Percentiles rank a stretch among this genome's conserved stretches.
Evolutionary conservation across 2,888 invertebrate species (phyloP).

Genomic region (Agrotis puta): DNA sequence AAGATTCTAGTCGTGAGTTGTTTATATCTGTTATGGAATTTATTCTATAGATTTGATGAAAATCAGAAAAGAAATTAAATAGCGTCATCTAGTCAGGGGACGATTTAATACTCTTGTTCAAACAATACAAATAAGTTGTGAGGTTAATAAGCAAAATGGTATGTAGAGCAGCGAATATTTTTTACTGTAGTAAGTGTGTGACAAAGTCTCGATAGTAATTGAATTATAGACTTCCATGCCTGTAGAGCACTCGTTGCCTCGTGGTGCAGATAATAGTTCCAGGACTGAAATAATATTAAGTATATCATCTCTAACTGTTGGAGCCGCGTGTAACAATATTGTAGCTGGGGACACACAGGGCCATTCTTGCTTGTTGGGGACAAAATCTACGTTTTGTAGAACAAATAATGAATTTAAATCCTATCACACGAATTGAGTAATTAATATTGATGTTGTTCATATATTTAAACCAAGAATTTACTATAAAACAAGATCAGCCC

Average conservation of each 20-base stretch:
- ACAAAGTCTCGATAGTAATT: constrained; percentile 54
- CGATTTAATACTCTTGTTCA: no score
- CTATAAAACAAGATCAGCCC: constrained; percentile 36
- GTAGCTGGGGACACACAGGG: constrained; percentile 54
- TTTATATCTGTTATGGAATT: neutral
- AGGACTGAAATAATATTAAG: constrained; percentile 74
- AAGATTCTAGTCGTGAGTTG: constrained; percentile 6
- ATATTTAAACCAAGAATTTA: constrained; percentile 33
- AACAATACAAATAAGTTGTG: no score
- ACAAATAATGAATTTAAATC: constrained; percentile 36
- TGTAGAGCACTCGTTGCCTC: constrained; percentile 66
- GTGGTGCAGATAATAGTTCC: constrained; percentile 70
- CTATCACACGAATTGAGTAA: constrained; percentile 29
- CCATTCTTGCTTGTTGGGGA: constrained; percentile 30
- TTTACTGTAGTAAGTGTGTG: constrained; percentile 4
- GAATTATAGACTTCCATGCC: constrained; percentile 55
- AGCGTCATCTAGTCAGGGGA: constrained; percentile 4
- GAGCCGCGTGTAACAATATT: constrained; percentile 70
- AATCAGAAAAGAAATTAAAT: constrained; percentile 1
- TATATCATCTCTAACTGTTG: constrained; percentile 68
- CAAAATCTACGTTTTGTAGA: constrained; percentile 35
- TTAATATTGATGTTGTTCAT: constrained; percentile 41
- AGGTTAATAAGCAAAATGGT: constrained; percentile 4
- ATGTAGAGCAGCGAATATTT: constrained; percentile 3
- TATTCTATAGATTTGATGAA: neutral